Conservation (phyloP, 37 sponge, comb jelly and placozoan species). For the Agelas oroides region DNA sequence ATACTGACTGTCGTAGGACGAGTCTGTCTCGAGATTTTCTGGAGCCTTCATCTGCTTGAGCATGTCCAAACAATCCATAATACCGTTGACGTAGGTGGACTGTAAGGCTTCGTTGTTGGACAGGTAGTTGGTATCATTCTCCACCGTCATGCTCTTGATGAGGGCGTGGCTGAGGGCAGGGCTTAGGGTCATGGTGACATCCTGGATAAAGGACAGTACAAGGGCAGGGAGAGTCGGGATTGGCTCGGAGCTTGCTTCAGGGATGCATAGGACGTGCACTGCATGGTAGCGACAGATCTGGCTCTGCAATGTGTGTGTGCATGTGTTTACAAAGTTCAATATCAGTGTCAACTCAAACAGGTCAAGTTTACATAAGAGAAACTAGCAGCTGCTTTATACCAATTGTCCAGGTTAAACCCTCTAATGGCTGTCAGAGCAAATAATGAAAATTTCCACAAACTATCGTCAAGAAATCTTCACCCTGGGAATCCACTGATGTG, state of each 20-base stretch:
- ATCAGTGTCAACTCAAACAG: no score
- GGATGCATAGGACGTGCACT: constrained; percentile 35
- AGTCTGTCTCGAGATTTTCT: constrained; percentile 16
- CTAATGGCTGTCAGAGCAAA: no score
- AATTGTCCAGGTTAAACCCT: no score
- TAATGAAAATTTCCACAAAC: no score
- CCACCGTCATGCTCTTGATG: constrained; percentile 49
- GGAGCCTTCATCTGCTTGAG: constrained; percentile 3
- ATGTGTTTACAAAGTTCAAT: background rate
- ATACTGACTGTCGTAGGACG: constrained; percentile 57
- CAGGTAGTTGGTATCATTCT: constrained; percentile 10
- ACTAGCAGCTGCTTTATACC: no score
- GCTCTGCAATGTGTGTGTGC: constrained; percentile 1
- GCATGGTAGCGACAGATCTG: constrained; percentile 65
- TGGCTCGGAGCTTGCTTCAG: constrained; percentile 10
- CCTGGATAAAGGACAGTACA: constrained; percentile 34
- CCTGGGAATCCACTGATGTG: no score
- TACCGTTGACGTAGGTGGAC: constrained; percentile 63
- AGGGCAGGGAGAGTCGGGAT: constrained; percentile 10
- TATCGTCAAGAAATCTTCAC: no score
- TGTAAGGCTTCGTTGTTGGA: constrained; percentile 68
- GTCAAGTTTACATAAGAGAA: no score
- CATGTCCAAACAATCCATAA: constrained; percentile 45
- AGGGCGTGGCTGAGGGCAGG: constrained; percentile 74
- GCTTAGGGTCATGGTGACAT: constrained; percentile 30